Conservation (phyloP, 2,888 invertebrate genomes). For the Meganola albula region DNA sequence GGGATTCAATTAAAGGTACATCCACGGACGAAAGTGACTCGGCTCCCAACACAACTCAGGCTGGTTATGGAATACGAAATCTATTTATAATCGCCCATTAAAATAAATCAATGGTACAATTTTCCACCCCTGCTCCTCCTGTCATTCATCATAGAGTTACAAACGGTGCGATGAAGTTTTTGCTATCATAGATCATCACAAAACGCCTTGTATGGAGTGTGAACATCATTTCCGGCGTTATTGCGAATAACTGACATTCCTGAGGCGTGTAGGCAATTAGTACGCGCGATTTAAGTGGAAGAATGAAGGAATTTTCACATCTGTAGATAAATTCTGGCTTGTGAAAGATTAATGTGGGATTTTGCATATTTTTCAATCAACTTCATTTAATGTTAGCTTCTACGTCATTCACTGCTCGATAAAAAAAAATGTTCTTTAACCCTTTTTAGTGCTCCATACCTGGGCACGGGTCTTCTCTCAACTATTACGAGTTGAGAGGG, state of each 20-base stretch:
- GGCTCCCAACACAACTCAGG: too few species aligned
- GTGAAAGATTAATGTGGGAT: neutral
- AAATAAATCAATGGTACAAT: conserved; percentile 46
- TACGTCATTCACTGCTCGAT: neutral
- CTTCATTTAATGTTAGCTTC: neutral
- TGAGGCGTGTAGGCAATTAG: conserved; percentile 33
- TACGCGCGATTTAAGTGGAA: conserved; percentile 3
- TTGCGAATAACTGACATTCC: conserved; percentile 34
- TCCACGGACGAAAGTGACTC: too few species aligned
- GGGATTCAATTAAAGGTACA: too few species aligned
- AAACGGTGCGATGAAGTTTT: conserved; percentile 42
- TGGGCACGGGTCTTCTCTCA: too few species aligned
- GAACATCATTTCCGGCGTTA: conserved; percentile 23
- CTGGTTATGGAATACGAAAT: too few species aligned
- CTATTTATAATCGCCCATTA: conserved; percentile 20
- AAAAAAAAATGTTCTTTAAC: neutral
- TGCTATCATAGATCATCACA: conserved; percentile 51
- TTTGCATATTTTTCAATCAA: neutral
- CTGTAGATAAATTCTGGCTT: conserved; percentile 1
- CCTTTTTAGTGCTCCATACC: too few species aligned
- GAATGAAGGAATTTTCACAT: conserved; percentile 4
- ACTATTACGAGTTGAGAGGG: too few species aligned
- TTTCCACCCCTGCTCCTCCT: conserved; percentile 42
- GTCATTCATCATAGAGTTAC: conserved; percentile 56
- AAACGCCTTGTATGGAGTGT: conserved; percentile 34